A percentile compares a stretch with the other conserved stretches of the same genome.
phyloP scores from a whole-genome alignment of 2,797 vertebrate genomes.

The Nasua narica region DNA sequence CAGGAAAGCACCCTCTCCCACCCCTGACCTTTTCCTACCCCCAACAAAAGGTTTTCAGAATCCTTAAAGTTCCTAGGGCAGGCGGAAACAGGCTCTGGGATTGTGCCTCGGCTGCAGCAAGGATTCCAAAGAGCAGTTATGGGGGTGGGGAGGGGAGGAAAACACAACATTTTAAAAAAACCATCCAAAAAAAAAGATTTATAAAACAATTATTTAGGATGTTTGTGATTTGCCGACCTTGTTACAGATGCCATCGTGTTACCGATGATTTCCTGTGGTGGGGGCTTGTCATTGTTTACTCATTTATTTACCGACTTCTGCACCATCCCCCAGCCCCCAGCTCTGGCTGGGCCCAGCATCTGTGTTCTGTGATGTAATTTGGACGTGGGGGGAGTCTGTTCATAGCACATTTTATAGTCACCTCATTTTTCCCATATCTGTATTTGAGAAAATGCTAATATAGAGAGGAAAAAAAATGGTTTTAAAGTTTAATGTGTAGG shows the following conservation, averaged over 20 bases:
- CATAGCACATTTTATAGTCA: conserved; percentile 99
- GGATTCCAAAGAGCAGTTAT: conserved; percentile 94
- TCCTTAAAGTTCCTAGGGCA: conserved; percentile 80
- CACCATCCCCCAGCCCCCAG: conserved; percentile 83
- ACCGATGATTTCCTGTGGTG: conserved; percentile 97
- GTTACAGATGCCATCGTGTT: conserved; percentile 95
- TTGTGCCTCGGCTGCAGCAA: conserved; percentile 93
- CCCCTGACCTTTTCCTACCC: conserved; percentile 43
- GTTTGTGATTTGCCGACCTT: conserved; percentile 96
- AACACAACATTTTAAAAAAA: conserved; percentile 40
- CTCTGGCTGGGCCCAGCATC: conserved; percentile 91
- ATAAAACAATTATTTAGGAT: conserved; percentile 91
- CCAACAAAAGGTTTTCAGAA: conserved; percentile 73
- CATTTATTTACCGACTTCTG: conserved; percentile 95
- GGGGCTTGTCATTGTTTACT: conserved; percentile 98
- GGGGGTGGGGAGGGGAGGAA: conserved; percentile 58
- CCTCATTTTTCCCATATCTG: conserved; percentile 99
- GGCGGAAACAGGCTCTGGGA: conserved; percentile 87
- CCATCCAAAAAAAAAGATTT: conserved; percentile 66
- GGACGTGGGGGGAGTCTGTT: conserved; percentile 93
- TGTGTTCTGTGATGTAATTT: conserved; percentile 91
- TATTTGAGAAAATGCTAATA: conserved; percentile 99
- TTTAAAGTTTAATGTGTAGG: conserved; percentile 95
- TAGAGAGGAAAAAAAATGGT: conserved; percentile 98
- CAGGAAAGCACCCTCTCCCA: conserved; percentile 48